Evolutionary conservation across 2,797 vertebrate genomes (phyloP).

Genomic region (Oryzias sinensis): DNA sequence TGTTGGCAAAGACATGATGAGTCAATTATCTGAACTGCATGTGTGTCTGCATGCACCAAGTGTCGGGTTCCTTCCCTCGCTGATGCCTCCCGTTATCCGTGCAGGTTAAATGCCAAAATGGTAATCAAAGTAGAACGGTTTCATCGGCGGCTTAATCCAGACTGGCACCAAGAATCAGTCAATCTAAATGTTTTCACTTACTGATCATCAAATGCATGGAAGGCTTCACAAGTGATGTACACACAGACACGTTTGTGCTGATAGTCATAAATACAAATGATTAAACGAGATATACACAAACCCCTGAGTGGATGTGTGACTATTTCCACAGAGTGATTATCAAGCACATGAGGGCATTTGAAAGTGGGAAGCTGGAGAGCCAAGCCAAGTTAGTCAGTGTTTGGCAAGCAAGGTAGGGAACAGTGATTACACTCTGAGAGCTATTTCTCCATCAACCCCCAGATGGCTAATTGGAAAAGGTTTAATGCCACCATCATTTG

Average conservation of each 20-base stretch:
- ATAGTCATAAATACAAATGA: slow-evolving; percentile 37
- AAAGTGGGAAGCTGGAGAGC: slow-evolving; percentile 49
- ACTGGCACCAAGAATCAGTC: slow-evolving; percentile 56
- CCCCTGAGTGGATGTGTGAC: slow-evolving; percentile 45
- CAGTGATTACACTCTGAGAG: slow-evolving; percentile 60
- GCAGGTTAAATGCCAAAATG: slow-evolving; percentile 54
- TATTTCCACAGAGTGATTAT: slow-evolving; percentile 67
- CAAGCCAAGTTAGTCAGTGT: slow-evolving; percentile 49
- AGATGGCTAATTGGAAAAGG: slow-evolving; percentile 66
- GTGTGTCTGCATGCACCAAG: slow-evolving; percentile 4
- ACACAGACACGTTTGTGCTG: slow-evolving; percentile 15
- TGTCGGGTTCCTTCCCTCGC: slow-evolving; percentile 22
- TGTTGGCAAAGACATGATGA: slow-evolving; percentile 43
- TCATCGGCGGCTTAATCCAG: slow-evolving; percentile 57
- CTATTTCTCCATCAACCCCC: slow-evolving; percentile 57
- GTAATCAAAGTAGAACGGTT: slow-evolving; percentile 65
- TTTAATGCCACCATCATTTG: slow-evolving; percentile 51
- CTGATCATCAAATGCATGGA: slow-evolving; percentile 40
- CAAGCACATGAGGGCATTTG: slow-evolving; percentile 53
- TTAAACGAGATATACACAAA: slow-evolving; percentile 31
- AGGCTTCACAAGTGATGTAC: slow-evolving; percentile 9
- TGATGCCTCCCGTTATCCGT: slow-evolving; percentile 26
- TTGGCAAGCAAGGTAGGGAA: slow-evolving; percentile 55
- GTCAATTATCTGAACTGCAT: slow-evolving; percentile 41
- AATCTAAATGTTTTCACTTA: slow-evolving; percentile 64